phyloP scores from a whole-genome alignment of 2,797 vertebrate genomes.

The Neosalanx taihuensis region DNA sequence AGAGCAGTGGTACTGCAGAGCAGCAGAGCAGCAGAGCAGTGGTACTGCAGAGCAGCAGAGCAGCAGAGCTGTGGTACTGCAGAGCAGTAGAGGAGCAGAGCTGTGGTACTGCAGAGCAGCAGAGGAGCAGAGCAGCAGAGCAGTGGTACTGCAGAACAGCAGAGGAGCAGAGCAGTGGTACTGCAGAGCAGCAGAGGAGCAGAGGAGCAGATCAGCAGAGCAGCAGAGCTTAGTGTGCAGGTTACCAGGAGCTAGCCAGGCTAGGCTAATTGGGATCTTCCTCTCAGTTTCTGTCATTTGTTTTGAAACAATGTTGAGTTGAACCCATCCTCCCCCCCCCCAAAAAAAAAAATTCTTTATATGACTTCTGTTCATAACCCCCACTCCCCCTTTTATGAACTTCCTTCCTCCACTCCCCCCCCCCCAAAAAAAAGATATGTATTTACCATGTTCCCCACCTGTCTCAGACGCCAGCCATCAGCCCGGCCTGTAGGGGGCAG shows the following conservation, averaged over 20 bases:
- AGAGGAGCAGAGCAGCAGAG: constrained; percentile 21
- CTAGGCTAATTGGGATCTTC: constrained; percentile 39
- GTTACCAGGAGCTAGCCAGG: constrained; percentile 25
- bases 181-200: constrained; percentile 14
- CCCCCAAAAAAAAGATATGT: no score
- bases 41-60: constrained; percentile 12
- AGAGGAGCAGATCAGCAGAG: no score
- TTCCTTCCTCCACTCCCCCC: no score
- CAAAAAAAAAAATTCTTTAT: background rate
- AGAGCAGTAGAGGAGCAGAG: constrained; percentile 25
- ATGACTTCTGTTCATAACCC: constrained; percentile 31
- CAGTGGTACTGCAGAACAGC: constrained; percentile 1
- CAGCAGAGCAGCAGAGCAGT: constrained; percentile 22
- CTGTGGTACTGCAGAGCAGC: background rate
- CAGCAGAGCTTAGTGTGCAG: constrained; percentile 27
- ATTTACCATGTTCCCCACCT: background rate
- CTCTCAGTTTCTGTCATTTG: constrained; percentile 24
- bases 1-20: constrained; percentile 5
- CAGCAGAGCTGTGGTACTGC: background rate
- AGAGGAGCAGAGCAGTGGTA: constrained; percentile 15
- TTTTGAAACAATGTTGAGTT: background rate
- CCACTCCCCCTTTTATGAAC: constrained; percentile 28
- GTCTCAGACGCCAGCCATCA: constrained; percentile 34
- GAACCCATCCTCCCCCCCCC: no score
- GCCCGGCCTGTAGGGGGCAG: constrained; percentile 38